A percentile compares a stretch with the other conserved stretches of the same genome.
Conservation (phyloP, 2,113 vertebrate species). For the Zosterops lateralis region DNA sequence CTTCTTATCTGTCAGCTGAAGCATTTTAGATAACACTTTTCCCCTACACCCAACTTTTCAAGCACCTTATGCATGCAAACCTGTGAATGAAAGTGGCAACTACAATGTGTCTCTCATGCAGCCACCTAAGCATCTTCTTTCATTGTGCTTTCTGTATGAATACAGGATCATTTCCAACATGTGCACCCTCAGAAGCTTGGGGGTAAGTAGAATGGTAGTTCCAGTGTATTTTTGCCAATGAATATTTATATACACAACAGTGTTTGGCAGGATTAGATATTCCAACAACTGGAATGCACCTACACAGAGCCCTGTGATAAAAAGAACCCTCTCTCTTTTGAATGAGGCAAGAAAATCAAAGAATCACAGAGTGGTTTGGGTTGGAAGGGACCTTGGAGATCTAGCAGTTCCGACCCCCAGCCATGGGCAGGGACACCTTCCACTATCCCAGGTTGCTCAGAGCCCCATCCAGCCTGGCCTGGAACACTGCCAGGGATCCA, state of each 20-base stretch:
- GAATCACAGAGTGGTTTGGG: not conserved
- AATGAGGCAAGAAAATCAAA: not conserved
- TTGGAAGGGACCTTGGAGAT: not conserved
- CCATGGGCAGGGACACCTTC: not conserved
- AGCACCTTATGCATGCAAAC: not conserved
- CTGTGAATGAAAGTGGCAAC: not conserved
- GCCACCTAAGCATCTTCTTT: not conserved
- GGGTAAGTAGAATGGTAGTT: not conserved
- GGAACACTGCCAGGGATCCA: not conserved
- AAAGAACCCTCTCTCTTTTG: not conserved
- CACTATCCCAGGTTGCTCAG: rapidly evolving
- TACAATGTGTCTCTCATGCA: not conserved
- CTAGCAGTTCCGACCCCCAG: rapidly evolving
- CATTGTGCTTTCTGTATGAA: not conserved
- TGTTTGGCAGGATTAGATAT: not conserved
- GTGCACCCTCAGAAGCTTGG: not conserved
- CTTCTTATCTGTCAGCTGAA: not conserved
- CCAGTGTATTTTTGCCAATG: not conserved
- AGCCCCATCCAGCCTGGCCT: not conserved
- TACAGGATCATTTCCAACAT: not conserved
- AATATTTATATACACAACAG: not conserved
- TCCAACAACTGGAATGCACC: not conserved
- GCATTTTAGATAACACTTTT: not conserved
- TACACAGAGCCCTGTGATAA: not conserved
- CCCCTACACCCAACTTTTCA: not conserved